Evolutionary conservation across 2,113 vertebrate genomes (phyloP).

Genomic region (Amazona guildingii): DNA sequence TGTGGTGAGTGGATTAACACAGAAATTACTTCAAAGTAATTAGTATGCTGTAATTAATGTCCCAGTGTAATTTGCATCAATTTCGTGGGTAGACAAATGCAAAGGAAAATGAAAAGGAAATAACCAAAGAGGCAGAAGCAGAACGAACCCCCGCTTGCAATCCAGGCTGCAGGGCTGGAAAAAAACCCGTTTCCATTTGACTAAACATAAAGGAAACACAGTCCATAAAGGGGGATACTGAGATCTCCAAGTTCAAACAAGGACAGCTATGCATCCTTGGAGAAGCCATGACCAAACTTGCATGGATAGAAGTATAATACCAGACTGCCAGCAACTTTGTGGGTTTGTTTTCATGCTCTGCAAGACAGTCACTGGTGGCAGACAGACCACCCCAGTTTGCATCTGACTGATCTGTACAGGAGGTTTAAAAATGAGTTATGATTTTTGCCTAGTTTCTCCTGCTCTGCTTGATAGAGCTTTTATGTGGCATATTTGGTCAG

Average conservation of each 20-base stretch:
- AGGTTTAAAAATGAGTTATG: not conserved
- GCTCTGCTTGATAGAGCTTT: not conserved
- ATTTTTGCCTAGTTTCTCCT: not conserved
- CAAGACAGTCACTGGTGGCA: not conserved
- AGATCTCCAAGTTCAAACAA: not conserved
- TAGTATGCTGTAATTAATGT: not conserved
- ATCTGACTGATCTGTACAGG: not conserved
- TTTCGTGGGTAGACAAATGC: not conserved
- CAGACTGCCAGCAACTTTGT: not conserved
- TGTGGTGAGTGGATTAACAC: not conserved
- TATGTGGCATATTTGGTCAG: not conserved
- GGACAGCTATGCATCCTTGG: not conserved
- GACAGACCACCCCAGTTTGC: not conserved
- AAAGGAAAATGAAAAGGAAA: not conserved
- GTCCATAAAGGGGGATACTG: not conserved
- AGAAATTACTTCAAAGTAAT: not conserved
- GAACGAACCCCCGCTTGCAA: not conserved
- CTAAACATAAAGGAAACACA: not conserved
- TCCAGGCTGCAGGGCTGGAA: not conserved
- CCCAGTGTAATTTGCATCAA: not conserved
- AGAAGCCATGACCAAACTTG: not conserved
- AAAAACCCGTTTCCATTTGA: not conserved
- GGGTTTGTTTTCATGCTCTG: not conserved
- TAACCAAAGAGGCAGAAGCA: not conserved
- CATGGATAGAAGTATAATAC: not conserved